Base-by-base conservation (phyloP, 2,113 vertebrate genomes). In the Plestiodon gilberti region DNA sequence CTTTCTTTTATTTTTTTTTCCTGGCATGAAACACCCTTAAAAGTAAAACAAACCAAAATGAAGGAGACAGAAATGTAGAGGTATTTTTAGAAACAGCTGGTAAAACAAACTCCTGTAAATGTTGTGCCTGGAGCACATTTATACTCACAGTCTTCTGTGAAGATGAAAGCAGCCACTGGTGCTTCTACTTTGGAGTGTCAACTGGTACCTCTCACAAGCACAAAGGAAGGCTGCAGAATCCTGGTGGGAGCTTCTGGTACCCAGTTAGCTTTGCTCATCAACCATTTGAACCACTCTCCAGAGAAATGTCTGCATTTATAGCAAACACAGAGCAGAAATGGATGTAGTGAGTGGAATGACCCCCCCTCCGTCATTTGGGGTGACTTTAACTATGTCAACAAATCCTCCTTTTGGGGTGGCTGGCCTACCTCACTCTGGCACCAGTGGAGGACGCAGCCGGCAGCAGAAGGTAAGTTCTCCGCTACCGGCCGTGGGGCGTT, bases 11-110 rank as follows among this genome's bases (percentile, higher is more conserved):
- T 86, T 86, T 93, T 64, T 76, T 25, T 85, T 89, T 81, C 35
- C 52, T 43, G 64, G 59, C 85, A 81, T 81, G 40, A 87, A 87
- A 74, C 59, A 81, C 57, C 38, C 78, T 33, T 48, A 52, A 74
- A 94, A 91, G 17, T 30, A 90, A 90, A 82, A 82, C 70, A 87
- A 92, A 81, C 87, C 85, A 88, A 85, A 82, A 93, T 82, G 84
- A 92, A 95, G 86, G 10, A 92, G 79, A 78, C 83, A 90, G 55
- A 77, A n/a, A 1, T 55, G 70, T 89, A 88, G 87, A 91, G 55
- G 28, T 90, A 95, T 93, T 95, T 96, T 96, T 94, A 94, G 90
- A 95, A 95, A 89, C 93, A 96, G 93, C 93, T 95, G 94, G 90
- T 94, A 91, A 94, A 95, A 93, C 93, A 96, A 96, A 93, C 87